Conservation (phyloP, 2,797 vertebrate genomes). For the Crenichthys baileyi region DNA sequence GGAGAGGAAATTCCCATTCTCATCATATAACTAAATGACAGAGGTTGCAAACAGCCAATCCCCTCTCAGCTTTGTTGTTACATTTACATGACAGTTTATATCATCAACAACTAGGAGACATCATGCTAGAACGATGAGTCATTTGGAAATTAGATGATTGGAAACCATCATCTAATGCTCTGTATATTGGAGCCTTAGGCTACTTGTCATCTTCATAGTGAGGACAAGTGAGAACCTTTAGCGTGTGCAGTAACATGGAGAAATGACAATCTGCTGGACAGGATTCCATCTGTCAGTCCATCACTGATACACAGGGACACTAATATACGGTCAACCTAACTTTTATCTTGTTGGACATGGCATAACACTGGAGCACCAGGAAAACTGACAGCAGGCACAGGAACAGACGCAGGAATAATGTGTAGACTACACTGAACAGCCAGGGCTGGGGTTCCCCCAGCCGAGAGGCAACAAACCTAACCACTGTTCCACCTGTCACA, state of each 20-base stretch:
- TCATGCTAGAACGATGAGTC: background rate
- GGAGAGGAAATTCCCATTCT: conserved; percentile 39
- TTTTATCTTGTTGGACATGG: no score
- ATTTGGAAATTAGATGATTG: background rate
- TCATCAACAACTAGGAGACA: background rate
- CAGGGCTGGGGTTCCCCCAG: background rate
- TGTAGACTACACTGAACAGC: background rate
- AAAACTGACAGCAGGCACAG: background rate
- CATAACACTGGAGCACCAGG: background rate
- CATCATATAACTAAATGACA: conserved; percentile 19
- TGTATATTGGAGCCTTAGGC: background rate
- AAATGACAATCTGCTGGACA: no score
- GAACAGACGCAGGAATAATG: background rate
- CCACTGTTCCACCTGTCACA: background rate
- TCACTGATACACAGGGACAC: no score
- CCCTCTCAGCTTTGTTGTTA: conserved; percentile 12
- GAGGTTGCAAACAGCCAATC: background rate
- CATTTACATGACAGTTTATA: background rate
- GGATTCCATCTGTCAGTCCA: no score
- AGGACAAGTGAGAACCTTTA: background rate
- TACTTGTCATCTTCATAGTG: background rate
- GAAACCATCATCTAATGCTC: background rate
- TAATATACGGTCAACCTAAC: no score
- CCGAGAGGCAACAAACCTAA: background rate
- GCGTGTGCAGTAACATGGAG: no score